Base-by-base conservation (phyloP, 1,140 invertebrate species). In the Battus philenor region DNA sequence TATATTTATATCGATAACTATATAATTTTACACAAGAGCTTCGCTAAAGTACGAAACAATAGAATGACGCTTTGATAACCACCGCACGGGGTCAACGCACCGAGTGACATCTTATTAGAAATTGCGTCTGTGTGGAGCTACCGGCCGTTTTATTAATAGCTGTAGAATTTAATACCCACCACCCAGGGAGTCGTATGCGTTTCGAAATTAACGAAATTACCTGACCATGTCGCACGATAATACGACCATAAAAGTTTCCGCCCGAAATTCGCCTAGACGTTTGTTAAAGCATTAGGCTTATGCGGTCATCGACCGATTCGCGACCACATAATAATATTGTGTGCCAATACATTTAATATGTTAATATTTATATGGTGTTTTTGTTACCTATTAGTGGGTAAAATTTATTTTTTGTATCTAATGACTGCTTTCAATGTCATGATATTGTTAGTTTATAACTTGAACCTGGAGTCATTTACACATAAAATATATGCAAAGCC, bases 231-330 rank as follows among this genome's bases (percentile, higher is more conserved):
- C 33, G n/a, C 33, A 15, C 9, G 9, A 36, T 17, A 36, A 8
- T 7, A n/a, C 17, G 5, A 20, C 18, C 18, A 20, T 20, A 20
- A 36, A 36, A 10, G 7, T 20, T 36, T 11, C n/a, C 33, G 17
- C 9, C 7, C 9, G 33, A 22, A 10, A 36, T 34, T 18, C 16
- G 15, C 18, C 9, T 17, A 38, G 10, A 48, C 44, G 29, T 24
- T 50, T 24, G 43, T 54, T 59, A 48, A 54, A 50, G 38, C 58
- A 54, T 58, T 57, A 45, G 45, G 13, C 36, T 44, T 41, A 46
- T 31, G 8, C 46, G 57, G 57, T 60, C 60, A 39, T 39, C 47
- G 57, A 56, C 54, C 16, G 47, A 26, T n/a, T 30, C 11, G 13
- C 34, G 18, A 13, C 36, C 43, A n/a, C 15, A 20, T 32, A 45